Evolutionary conservation across 2,888 invertebrate genomes (phyloP).

Genomic region (Ophion slaviceki): DNA sequence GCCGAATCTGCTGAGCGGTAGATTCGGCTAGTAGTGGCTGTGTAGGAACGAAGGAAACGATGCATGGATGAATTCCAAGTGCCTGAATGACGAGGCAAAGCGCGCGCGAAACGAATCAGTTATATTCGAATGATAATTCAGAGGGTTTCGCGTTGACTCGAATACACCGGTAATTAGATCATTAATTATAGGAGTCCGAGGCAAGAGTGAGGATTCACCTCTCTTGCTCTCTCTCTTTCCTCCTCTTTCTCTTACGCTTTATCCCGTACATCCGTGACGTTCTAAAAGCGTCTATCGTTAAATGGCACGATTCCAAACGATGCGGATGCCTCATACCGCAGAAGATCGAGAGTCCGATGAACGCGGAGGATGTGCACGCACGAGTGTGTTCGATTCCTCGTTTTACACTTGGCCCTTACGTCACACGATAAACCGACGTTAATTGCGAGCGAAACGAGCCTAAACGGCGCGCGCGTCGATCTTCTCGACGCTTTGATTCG

Average conservation of each 20-base stretch:
- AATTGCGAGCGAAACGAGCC: conserved; percentile 28
- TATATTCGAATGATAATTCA: conserved; percentile 33
- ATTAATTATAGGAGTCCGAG: conserved; percentile 59
- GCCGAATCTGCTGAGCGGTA: too few relatives aligned
- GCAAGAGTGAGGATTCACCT: conserved; percentile 20
- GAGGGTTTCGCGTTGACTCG: conserved; percentile 35
- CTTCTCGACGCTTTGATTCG: conserved; percentile 14
- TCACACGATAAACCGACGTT: conserved; percentile 48
- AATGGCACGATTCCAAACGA: conserved; percentile 61
- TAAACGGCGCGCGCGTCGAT: conserved; percentile 16
- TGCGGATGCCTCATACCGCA: conserved; percentile 13
- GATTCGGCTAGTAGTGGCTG: background rate
- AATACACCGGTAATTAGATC: conserved; percentile 57
- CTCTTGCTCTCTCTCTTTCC: too few relatives aligned
- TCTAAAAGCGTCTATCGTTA: conserved; percentile 53
- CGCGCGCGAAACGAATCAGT: conserved; percentile 42
- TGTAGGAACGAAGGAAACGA: background rate
- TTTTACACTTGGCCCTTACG: conserved; percentile 33
- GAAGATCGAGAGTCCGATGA: conserved; percentile 58
- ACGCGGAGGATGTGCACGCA: conserved; percentile 9
- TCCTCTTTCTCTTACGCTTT: background rate
- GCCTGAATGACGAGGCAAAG: background rate
- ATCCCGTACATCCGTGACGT: conserved; percentile 14
- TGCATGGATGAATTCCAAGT: background rate
- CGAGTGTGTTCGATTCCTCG: conserved; percentile 31